A percentile compares a stretch with the other conserved stretches of the same genome.
Conservation (phyloP, 1,140 invertebrate genomes). For the Portunus trituberculatus region DNA sequence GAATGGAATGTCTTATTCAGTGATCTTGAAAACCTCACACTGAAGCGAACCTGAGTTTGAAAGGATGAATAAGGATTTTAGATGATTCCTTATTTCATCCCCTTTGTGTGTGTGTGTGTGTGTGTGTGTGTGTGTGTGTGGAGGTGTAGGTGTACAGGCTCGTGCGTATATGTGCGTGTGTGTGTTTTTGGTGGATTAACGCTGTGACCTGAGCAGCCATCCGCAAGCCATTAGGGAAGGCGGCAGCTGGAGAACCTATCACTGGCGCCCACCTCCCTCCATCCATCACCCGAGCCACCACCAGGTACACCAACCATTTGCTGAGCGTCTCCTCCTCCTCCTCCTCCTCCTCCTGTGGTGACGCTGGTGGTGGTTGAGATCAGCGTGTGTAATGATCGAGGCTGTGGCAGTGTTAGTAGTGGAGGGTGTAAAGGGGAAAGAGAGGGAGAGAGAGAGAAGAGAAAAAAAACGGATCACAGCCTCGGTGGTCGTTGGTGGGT, state of each 20-base stretch:
- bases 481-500: not conserved
- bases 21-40: too few species aligned
- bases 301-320: slow-evolving; percentile 35
- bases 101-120: not conserved
- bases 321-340: not conserved
- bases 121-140: not conserved
- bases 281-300: slow-evolving; percentile 31
- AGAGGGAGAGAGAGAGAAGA: not conserved
- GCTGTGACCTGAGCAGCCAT: slow-evolving; percentile 39
- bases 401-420: not conserved
- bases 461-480: not conserved
- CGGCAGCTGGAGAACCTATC: slow-evolving; percentile 51
- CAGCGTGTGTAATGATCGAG: not conserved
- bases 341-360: not conserved
- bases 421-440: slow-evolving; percentile 4
- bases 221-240: slow-evolving; percentile 44
- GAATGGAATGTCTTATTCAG: too few species aligned
- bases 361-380: slow-evolving; percentile 5
- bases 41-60: too few species aligned
- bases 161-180: not conserved
- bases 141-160: not conserved
- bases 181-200: slow-evolving; percentile 54
- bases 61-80: too few species aligned
- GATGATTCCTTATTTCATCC: too few species aligned
- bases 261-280: slow-evolving; percentile 28